Evolutionary conservation across 2,113 vertebrate genomes (phyloP).

Genomic region (Tringa solitaria): DNA sequence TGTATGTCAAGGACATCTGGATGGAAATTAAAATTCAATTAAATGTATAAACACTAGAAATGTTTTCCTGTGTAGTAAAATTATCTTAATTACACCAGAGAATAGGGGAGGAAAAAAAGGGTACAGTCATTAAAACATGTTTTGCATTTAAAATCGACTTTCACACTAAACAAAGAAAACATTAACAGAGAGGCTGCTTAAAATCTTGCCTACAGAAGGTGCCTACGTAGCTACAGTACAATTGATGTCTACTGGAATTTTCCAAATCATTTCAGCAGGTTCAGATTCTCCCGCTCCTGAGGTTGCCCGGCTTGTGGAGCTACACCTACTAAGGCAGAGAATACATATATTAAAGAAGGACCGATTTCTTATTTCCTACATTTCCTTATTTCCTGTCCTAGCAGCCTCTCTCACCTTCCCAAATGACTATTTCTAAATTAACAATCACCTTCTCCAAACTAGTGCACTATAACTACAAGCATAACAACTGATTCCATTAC

Average conservation of each 20-base stretch:
- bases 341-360: not conserved
- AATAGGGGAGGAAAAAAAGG: not conserved
- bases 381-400: not conserved
- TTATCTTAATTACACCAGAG: conserved; percentile 40
- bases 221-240: not conserved
- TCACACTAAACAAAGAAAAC: not conserved
- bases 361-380: not conserved
- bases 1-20: conserved; percentile 39
- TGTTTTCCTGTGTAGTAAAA: conserved; percentile 17
- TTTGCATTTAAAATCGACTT: not conserved
- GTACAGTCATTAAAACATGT: not conserved
- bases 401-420: not conserved
- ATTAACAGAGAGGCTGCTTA: not conserved
- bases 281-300: not conserved
- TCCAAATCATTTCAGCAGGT: not conserved
- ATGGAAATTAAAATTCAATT: conserved; percentile 43
- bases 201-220: not conserved
- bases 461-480: not conserved
- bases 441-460: not conserved
- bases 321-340: not conserved
- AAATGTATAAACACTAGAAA: conserved; percentile 43
- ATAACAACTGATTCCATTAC: not conserved
- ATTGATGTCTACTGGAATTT: not conserved
- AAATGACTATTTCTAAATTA: not conserved
- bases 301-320: not conserved